Conservation (phyloP, 2,113 vertebrate genomes). For the Cepphus grylle region DNA sequence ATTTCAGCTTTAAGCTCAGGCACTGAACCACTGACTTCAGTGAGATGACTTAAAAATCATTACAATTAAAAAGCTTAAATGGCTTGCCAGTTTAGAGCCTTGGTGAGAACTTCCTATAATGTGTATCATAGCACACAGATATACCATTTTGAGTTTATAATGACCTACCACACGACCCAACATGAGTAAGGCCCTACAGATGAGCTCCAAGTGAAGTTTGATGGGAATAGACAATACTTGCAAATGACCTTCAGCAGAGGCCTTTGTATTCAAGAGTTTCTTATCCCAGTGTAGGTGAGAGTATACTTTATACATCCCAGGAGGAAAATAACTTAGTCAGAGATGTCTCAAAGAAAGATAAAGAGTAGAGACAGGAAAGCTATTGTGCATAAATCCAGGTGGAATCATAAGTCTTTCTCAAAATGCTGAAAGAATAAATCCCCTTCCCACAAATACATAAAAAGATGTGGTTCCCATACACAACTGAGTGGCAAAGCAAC, state of each 20-base stretch:
- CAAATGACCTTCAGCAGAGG: slow-evolving; percentile 12
- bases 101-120: background rate
- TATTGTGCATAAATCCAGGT: slow-evolving; percentile 45
- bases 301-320: slow-evolving; percentile 52
- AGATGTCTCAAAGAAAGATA: slow-evolving; percentile 48
- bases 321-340: slow-evolving; percentile 54
- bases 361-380: slow-evolving; percentile 54
- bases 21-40: background rate
- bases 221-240: background rate
- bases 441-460: background rate
- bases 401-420: slow-evolving; percentile 53
- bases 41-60: background rate
- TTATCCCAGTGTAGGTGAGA: slow-evolving; percentile 49
- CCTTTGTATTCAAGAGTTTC: slow-evolving; percentile 16
- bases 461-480: slow-evolving; percentile 45
- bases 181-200: background rate
- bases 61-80: slow-evolving; percentile 15
- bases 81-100: background rate
- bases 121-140: background rate
- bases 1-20: slow-evolving; percentile 26
- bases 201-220: slow-evolving; percentile 33
- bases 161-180: background rate
- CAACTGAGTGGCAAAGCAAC: slow-evolving; percentile 40
- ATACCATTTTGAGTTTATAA: background rate
- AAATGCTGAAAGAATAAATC: slow-evolving; percentile 57